Percentiles rank a stretch among this genome's conserved stretches.
Evolutionary conservation across 2,113 vertebrate genomes (phyloP).

Genomic region (Cheirogaleus medius): DNA sequence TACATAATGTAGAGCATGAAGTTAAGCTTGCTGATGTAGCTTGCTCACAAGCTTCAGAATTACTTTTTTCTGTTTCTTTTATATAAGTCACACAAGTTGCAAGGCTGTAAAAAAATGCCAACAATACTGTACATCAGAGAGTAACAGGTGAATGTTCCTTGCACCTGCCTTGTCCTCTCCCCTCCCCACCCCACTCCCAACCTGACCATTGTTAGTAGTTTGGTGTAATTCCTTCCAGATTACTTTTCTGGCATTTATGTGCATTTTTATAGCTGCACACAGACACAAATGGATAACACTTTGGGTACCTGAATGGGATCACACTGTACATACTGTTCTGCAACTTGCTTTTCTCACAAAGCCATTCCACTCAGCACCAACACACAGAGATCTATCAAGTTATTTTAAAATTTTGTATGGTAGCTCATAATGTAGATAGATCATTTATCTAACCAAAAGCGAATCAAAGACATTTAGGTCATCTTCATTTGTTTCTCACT

Average conservation of each 20-base stretch:
- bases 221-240: neutral
- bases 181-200: neutral
- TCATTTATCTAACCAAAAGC: neutral
- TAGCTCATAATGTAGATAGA: neutral
- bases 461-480: neutral
- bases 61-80: neutral
- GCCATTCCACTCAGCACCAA: neutral
- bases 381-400: neutral
- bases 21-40: neutral
- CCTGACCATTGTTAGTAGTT: neutral
- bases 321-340: neutral
- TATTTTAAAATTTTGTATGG: neutral
- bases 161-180: accelerated
- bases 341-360: neutral
- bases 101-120: neutral
- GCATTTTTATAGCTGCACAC: neutral
- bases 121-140: neutral
- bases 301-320: neutral
- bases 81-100: neutral
- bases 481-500: neutral
- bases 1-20: neutral
- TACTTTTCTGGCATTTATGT: neutral
- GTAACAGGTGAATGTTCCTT: neutral
- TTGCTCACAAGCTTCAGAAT: neutral
- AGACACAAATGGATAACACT: neutral